phyloP scores from a whole-genome alignment of 2,888 invertebrate genomes.

The Polydesmus complanatus region DNA sequence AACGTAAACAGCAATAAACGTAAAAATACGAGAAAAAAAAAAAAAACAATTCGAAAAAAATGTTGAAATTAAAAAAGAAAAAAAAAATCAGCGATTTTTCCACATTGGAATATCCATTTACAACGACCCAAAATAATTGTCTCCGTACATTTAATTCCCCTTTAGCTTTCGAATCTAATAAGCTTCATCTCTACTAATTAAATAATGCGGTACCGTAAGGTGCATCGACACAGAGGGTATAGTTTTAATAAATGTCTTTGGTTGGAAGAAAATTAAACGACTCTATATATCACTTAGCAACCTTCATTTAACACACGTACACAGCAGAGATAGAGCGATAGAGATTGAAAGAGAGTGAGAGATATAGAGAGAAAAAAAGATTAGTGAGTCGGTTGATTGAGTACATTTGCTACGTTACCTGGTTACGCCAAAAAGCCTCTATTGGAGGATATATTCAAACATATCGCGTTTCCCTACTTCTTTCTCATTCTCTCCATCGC shows the following conservation, averaged over 20 bases:
- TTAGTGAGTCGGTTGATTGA: too few relatives aligned
- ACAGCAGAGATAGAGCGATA: not conserved
- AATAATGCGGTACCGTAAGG: not conserved
- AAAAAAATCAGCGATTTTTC: too few relatives aligned
- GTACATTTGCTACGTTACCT: not conserved
- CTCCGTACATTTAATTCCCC: too few relatives aligned
- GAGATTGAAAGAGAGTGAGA: not conserved
- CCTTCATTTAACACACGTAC: not conserved
- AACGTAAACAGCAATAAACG: too few relatives aligned
- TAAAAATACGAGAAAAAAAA: too few relatives aligned
- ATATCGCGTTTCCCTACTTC: not conserved
- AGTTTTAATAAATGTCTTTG: not conserved
- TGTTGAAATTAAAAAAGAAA: too few relatives aligned
- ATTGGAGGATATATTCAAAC: not conserved
- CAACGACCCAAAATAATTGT: too few relatives aligned
- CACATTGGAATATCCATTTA: too few relatives aligned
- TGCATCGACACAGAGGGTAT: too few relatives aligned
- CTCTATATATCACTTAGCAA: not conserved
- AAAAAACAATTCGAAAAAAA: too few relatives aligned
- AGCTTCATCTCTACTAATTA: not conserved
- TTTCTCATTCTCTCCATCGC: too few relatives aligned
- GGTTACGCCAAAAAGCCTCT: not conserved
- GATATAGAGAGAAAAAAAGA: not conserved
- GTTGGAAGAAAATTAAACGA: not conserved
- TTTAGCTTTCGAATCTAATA: too few relatives aligned